Percentiles rank a stretch among this genome's conserved stretches.
Conservation (phyloP, 2,888 invertebrate genomes). For the Orchesella flavescens region DNA sequence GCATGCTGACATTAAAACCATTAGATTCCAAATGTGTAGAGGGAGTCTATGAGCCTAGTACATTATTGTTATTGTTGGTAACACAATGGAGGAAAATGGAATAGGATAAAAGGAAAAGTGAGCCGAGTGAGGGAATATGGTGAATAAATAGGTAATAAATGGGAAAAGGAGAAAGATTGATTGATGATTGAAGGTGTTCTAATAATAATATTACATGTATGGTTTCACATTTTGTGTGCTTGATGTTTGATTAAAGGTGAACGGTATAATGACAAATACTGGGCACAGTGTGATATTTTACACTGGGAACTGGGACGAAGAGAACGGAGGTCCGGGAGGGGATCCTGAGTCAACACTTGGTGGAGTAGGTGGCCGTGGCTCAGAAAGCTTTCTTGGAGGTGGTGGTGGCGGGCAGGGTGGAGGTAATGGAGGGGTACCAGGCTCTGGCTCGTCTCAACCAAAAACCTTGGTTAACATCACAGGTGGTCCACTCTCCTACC, state of each 20-base stretch:
- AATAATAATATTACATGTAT: too few species aligned
- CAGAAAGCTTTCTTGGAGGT: slow-evolving; percentile 53
- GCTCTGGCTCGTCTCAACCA: slow-evolving; percentile 61
- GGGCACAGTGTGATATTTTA: slow-evolving; percentile 93
- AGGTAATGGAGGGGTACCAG: slow-evolving; percentile 50
- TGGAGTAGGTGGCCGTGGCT: slow-evolving; percentile 50
- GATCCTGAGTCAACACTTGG: slow-evolving; percentile 55
- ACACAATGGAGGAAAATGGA: slow-evolving; percentile 16
- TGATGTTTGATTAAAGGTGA: slow-evolving; percentile 79
- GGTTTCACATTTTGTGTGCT: slow-evolving; percentile 1
- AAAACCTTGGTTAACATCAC: slow-evolving; percentile 85
- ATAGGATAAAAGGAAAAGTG: neutral
- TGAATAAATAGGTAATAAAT: neutral
- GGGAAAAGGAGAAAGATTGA: slow-evolving; percentile 7
- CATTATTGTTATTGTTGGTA: slow-evolving; percentile 22
- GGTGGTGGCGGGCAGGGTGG: slow-evolving; percentile 55
- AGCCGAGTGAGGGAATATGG: neutral
- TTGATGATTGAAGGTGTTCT: slow-evolving; percentile 23
- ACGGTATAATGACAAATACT: slow-evolving; percentile 91
- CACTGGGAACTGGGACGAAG: slow-evolving; percentile 72
- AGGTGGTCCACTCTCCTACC: slow-evolving; percentile 95
- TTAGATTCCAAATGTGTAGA: slow-evolving; percentile 40
- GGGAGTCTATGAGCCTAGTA: neutral
- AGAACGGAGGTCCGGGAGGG: slow-evolving; percentile 63
- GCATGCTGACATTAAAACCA: slow-evolving; percentile 65